Conservation (phyloP, 2,888 invertebrate species). For the Drepana falcataria region DNA sequence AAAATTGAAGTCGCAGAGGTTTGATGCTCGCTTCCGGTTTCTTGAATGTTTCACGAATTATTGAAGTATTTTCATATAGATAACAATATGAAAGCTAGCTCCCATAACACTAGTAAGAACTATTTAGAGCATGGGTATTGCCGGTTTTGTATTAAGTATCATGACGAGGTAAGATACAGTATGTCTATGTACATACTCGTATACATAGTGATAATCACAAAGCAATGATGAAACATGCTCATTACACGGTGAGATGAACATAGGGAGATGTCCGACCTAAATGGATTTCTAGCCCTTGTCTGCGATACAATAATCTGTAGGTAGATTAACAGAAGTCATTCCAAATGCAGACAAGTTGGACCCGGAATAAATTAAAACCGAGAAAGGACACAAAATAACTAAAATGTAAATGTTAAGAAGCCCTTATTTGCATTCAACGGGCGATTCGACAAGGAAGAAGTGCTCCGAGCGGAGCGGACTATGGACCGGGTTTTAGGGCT, state of each 20-base stretch:
- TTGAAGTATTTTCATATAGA: too few species aligned
- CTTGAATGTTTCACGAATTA: too few species aligned
- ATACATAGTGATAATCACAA: constrained; percentile 18
- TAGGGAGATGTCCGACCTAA: constrained; percentile 19
- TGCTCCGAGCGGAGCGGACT: constrained; percentile 33
- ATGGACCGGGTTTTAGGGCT: constrained; percentile 57
- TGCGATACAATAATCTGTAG: constrained; percentile 9
- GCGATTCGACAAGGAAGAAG: constrained; percentile 34
- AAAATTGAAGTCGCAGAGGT: too few species aligned
- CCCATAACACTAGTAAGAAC: too few species aligned
- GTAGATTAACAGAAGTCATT: constrained; percentile 12
- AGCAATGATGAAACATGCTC: constrained; percentile 27
- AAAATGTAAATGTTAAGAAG: constrained; percentile 42
- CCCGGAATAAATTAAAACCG: constrained; percentile 33
- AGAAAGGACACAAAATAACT: constrained; percentile 30
- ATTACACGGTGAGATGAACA: constrained; percentile 34
- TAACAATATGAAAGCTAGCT: too few species aligned
- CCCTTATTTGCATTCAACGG: constrained; percentile 61
- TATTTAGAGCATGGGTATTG: too few species aligned
- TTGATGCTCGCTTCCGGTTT: too few species aligned
- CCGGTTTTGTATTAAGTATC: too few species aligned
- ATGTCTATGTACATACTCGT: constrained; percentile 9
- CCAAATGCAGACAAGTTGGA: constrained; percentile 20
- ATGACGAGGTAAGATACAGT: too few species aligned
- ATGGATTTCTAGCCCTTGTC: constrained; percentile 17